These are phyloP conservation scores for Muscicapa striata DNA, from an alignment of 2,797 vertebrate species.

Conservation along the genomic window DNA sequence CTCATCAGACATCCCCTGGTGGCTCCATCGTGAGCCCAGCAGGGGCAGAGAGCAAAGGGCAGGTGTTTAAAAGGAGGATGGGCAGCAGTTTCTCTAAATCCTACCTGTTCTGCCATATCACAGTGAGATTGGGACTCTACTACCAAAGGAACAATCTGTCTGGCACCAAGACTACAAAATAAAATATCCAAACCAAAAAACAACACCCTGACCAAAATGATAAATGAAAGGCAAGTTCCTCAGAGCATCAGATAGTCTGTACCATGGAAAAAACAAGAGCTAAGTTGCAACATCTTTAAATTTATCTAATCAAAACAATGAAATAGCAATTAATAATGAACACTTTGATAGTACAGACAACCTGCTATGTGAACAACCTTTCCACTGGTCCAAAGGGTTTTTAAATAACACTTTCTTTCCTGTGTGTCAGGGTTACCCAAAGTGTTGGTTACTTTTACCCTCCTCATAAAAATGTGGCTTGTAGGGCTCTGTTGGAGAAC, in stretches of 20 bases:
- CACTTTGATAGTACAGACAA: constrained; percentile 40
- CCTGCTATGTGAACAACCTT: neutral
- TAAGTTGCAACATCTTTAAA: constrained; percentile 62
- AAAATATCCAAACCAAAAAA: neutral
- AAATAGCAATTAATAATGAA: constrained; percentile 60
- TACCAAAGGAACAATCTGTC: neutral
- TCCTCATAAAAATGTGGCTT: neutral
- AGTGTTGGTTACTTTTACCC: neutral
- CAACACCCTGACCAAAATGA: constrained; percentile 43
- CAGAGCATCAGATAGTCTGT: constrained; percentile 63
- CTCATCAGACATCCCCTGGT: neutral
- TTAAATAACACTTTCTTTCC: neutral
- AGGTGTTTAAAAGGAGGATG: neutral
- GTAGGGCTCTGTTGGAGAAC: neutral
- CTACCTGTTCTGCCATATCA: neutral
- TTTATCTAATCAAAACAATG: constrained; percentile 68
- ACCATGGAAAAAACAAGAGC: constrained; percentile 16
- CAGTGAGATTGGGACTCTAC: neutral
- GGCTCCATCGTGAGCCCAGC: neutral
- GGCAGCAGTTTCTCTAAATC: neutral
- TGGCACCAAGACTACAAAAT: neutral
- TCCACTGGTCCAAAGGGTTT: neutral
- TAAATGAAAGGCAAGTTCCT: constrained; percentile 66
- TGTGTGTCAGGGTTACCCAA: neutral
- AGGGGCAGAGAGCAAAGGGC: neutral